Base-by-base conservation (phyloP, 2,797 vertebrate species). In the Hoplostethus atlanticus region DNA sequence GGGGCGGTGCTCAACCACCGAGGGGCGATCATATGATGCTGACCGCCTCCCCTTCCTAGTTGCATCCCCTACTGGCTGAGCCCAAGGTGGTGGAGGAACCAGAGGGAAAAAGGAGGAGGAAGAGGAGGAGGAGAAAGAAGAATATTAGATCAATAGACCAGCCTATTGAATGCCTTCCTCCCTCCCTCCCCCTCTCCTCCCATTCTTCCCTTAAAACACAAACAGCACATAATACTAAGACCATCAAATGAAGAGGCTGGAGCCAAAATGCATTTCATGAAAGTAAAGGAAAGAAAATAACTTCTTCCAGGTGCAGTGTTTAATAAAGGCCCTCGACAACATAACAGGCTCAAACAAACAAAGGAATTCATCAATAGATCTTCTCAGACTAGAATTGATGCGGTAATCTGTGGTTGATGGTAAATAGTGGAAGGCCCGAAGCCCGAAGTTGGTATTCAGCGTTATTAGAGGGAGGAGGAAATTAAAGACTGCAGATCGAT, bases 401-500 rank as follows among this genome's bases (percentile, higher is more conserved):
- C 54, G 9, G 74, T 90, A 89, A 90, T 91, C 85, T 85, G 73
- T 71, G 68, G 44, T 25, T 73, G 86, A 79, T 85, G 67, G 86
- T 88, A 87, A 90, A 87, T 73, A 84, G 83, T 62, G 68, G 51
- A 83, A 58, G 67, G 77, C 80, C 81, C 13, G 31, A 44, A 84
- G 81, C 76, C 85, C 77, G 77, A 21, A 53, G 87, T 88, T 84
- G 84, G 77, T 81, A 88, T 88, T 85, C 87, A 57, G 65, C 83
- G 77, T 87, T 80, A 92, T 92, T 83, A 83, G 84, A 83, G 80
- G 75, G 82, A 81, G 82, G 81, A 84, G 87, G 87, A 90, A 89
- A 91, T 93, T 87, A 92, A 92, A 90, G 81, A 77, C 73, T 56
- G 70, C 68, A 54, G 87, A 93, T 93, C 91, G 81, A 93, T 93